These are phyloP conservation scores for Hyla sarda DNA, from an alignment of 2,113 vertebrate genomes.

Conservation along the genomic window DNA sequence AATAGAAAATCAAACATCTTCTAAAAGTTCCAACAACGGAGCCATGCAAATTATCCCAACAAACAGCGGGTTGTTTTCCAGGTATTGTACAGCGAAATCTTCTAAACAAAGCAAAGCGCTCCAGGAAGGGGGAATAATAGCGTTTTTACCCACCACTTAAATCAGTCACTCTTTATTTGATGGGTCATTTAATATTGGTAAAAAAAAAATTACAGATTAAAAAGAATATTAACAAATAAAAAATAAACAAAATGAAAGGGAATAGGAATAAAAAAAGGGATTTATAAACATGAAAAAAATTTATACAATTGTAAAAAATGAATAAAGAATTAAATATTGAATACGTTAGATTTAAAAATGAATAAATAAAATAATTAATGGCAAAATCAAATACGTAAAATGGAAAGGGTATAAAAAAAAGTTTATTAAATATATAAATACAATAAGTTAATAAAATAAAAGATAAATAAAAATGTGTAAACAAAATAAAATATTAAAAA, in stretches of 20 bases:
- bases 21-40: conserved; percentile 3
- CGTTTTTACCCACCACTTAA: background rate
- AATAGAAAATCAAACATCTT: conserved; percentile 23
- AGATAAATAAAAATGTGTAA: no score
- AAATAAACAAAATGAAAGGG: background rate
- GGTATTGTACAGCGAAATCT: background rate
- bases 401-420: no score
- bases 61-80: conserved; percentile 16
- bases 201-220: background rate
- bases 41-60: background rate
- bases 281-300: background rate
- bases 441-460: no score
- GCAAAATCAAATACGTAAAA: no score
- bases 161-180: background rate
- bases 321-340: no score
- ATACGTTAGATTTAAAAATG: no score
- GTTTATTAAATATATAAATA: no score
- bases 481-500: no score
- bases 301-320: no score
- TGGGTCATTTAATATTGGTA: background rate
- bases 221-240: background rate
- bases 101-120: background rate
- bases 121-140: background rate
- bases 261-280: background rate
- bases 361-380: no score